Evolutionary conservation across 2,797 vertebrate genomes (phyloP).

Genomic region (Potorous gilbertii): DNA sequence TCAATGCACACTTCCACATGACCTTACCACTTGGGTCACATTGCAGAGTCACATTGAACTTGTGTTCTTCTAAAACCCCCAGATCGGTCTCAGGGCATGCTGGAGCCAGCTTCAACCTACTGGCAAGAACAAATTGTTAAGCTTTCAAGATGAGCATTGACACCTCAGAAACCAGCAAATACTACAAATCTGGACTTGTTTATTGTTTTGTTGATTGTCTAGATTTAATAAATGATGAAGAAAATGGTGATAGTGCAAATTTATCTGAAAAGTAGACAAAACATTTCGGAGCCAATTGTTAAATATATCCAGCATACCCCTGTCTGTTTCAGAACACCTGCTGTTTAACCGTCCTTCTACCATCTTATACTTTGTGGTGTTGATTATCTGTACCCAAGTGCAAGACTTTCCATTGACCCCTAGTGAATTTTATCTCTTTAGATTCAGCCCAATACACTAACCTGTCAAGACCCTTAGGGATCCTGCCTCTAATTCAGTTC

Average conservation of each 20-base stretch:
- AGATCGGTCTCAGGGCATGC: background rate
- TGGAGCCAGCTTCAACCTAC: background rate
- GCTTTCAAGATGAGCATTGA: background rate
- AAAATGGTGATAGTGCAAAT: background rate
- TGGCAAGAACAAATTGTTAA: background rate
- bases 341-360: too few relatives aligned
- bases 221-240: background rate
- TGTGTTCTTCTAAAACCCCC: too few relatives aligned
- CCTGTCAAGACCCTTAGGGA: background rate
- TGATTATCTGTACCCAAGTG: background rate
- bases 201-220: background rate
- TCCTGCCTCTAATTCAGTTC: background rate
- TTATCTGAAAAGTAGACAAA: background rate
- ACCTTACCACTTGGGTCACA: background rate
- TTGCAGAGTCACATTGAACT: too few relatives aligned
- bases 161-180: background rate
- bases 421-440: background rate
- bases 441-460: background rate
- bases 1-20: background rate
- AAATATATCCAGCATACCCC: background rate
- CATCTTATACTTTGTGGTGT: too few relatives aligned
- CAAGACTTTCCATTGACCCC: background rate
- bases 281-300: background rate
- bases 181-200: background rate
- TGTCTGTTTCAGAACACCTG: background rate